Evolutionary conservation across 2,113 vertebrate species (phyloP), one percentile per base, ranked within the genome.

Genomic region (Lepus europaeus): DNA sequence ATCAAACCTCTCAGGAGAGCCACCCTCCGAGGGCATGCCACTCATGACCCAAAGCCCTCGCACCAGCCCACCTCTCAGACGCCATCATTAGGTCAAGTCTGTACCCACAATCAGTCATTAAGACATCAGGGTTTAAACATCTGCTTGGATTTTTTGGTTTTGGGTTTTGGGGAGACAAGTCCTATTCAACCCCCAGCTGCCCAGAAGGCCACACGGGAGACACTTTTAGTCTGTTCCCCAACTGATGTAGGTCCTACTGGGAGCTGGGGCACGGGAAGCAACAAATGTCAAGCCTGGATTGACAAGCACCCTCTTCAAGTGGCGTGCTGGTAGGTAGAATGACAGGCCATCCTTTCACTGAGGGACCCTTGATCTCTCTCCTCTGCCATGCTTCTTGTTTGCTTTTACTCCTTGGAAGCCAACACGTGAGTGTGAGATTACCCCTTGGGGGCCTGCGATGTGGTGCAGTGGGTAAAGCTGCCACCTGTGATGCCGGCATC

Each of bases 251-350:
- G 68, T 79, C 39, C n/a, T 61, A 53, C n/a, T 72, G 39, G 63
- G 49, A n/a, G n/a, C 45, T 13, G n/a, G 33, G 10, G 9, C 27
- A 25, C 6, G n/a, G n/a, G 10, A 9, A n/a, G 66, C 69, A 68
- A n/a, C 22, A 83, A 39, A 39, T 70, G 90, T 90, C 70, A 90
- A 49, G 33, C 81, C 83, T 80, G 78, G 45, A 89, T 29, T 61
- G 56, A 61, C 27, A 81, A 66, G 11, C 83, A 74, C 85, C 56
- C 10, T 88, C 14, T 3, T 63, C 56, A 68, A 80, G 31, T 61
- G 73, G 63, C 16, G 66, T 92, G 72, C 70, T 87, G 66, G 80
- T 51, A 16, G 17, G 39, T 39, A 87, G 72, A 87, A 82, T 56
- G 63, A 69, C 22, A 85, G 69, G 27, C 14, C 49, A 78, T 51